These are phyloP conservation scores for Gymnarchus niloticus DNA, from an alignment of 2,113 vertebrate genomes.

Conservation along the genomic window DNA sequence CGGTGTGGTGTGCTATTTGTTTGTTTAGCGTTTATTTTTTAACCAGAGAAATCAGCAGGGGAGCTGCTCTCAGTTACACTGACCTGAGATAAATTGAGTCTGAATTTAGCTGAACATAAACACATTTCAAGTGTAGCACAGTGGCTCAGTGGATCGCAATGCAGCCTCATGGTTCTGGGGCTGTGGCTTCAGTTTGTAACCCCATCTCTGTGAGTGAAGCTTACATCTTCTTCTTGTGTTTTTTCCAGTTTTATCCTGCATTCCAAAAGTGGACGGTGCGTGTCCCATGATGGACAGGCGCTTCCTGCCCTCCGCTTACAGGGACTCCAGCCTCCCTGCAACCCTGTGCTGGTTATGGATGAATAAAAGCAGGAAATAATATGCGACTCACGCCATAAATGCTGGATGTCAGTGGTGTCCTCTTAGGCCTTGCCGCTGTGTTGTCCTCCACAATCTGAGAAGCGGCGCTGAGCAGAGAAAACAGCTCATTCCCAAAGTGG, in stretches of 20 bases:
- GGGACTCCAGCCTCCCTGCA: background rate
- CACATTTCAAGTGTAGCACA: background rate
- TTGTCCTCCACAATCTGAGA: constrained; percentile 1
- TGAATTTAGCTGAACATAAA: background rate
- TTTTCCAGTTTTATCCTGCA: background rate
- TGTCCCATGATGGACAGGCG: background rate
- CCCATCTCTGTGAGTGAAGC: background rate
- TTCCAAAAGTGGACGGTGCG: background rate
- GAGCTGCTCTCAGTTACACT: background rate
- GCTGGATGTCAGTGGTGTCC: background rate
- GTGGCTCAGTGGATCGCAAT: background rate
- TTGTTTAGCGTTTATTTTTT: background rate
- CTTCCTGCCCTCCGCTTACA: background rate
- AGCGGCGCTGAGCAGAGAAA: background rate
- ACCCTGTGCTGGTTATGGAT: background rate
- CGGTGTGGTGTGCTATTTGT: background rate
- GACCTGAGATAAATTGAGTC: background rate
- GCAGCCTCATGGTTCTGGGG: background rate
- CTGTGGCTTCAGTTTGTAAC: background rate
- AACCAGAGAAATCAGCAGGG: background rate
- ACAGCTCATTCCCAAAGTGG: background rate
- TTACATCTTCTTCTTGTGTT: background rate
- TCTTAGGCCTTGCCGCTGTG: background rate
- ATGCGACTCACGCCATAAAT: background rate
- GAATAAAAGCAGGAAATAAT: background rate